Conservation (phyloP, 37 sponge, comb jelly and placozoan genomes). For the Halisarca cf. caerulea region DNA sequence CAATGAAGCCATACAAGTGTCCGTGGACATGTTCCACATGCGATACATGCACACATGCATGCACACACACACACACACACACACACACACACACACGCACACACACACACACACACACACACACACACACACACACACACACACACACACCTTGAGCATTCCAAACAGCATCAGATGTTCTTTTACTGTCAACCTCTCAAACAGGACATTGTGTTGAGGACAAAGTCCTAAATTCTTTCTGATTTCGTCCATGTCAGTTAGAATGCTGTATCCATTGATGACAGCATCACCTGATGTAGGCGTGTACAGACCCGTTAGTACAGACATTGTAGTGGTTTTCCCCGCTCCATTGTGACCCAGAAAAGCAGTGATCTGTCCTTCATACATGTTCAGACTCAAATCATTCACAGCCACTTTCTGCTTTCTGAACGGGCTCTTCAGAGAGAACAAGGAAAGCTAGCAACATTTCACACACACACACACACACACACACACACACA, state of each 20-base stretch:
- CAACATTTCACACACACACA: too few species aligned
- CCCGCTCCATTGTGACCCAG: conserved; percentile 99
- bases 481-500: too few species aligned
- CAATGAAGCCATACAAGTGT: too few species aligned
- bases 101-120: too few species aligned
- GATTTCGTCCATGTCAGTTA: conserved; percentile 77
- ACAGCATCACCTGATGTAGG: conserved; percentile 79
- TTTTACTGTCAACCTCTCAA: conserved; percentile 92
- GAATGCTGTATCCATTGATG: conserved; percentile 80
- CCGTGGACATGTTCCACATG: too few species aligned
- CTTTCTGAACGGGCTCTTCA: not conserved
- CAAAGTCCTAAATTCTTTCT: conserved; percentile 89
- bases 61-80: too few species aligned
- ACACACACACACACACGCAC: too few species aligned
- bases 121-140: not conserved
- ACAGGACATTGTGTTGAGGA: conserved; percentile 95
- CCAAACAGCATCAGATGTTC: conserved; percentile 92
- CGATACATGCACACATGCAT: too few species aligned
- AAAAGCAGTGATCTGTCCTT: conserved; percentile 92
- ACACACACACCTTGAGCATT: conserved; percentile 76
- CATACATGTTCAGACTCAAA: conserved; percentile 84
- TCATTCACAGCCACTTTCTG: conserved; percentile 84
- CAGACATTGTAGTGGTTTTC: conserved; percentile 98
- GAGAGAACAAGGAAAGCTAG: not conserved
- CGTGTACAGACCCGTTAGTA: conserved; percentile 88